These are phyloP conservation scores for Alethe diademata DNA, from an alignment of 2,113 vertebrate species.

Conservation along the genomic window DNA sequence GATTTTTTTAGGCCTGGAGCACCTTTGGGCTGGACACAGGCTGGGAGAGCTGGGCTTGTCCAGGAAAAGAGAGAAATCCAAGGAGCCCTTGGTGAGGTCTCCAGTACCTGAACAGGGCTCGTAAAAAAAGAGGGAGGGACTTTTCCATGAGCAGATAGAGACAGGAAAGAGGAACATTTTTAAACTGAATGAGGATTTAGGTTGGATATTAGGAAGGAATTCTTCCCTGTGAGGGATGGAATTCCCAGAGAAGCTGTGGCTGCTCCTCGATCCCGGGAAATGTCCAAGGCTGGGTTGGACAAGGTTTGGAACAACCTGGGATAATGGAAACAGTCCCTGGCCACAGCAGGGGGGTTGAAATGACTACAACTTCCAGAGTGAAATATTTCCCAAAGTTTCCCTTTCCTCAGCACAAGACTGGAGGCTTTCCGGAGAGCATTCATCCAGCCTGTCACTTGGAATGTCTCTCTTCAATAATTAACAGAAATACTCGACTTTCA, in stretches of 20 bases:
- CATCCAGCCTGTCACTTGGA: conserved; percentile 10
- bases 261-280: background rate
- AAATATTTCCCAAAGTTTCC: background rate
- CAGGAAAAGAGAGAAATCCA: background rate
- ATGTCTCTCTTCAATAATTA: conserved; percentile 65
- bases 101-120: fast-evolving
- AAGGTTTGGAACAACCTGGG: background rate
- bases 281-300: background rate
- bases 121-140: fast-evolving
- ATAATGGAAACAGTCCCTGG: fast-evolving
- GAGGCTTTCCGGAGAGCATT: background rate
- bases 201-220: background rate
- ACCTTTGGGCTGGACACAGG: background rate
- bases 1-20: background rate
- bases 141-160: background rate
- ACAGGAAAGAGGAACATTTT: background rate
- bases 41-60: background rate
- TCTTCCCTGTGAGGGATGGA: background rate
- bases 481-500: conserved; percentile 59
- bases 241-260: background rate
- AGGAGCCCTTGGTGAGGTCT: fast-evolving
- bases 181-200: background rate
- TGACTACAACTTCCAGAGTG: background rate
- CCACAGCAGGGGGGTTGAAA: background rate
- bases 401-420: background rate